Conservation (phyloP, 2,888 invertebrate genomes). For the Drosophila incognita region DNA sequence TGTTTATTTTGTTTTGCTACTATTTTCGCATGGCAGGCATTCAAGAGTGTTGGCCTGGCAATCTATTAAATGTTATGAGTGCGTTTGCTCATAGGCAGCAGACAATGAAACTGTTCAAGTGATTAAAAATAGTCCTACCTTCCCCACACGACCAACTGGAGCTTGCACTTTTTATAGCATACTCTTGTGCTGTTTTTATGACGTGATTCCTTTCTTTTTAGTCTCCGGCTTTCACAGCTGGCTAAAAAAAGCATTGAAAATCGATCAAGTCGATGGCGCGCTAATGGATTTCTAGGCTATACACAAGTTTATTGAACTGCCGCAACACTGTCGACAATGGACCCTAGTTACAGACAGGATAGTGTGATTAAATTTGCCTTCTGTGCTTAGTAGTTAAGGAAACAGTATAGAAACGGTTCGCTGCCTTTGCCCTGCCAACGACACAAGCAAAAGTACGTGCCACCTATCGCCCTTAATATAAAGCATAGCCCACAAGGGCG, state of each 20-base stretch:
- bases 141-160: neutral
- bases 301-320: conserved; percentile 75
- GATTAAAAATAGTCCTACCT: conserved; percentile 73
- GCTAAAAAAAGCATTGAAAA: conserved; percentile 46
- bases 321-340: conserved; percentile 27
- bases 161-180: conserved; percentile 42
- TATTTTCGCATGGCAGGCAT: conserved; percentile 48
- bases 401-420: conserved; percentile 19
- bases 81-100: conserved; percentile 64
- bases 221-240: conserved; percentile 14
- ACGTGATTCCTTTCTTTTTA: conserved; percentile 23
- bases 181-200: conserved; percentile 46
- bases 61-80: conserved; percentile 77
- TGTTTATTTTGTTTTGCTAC: conserved; percentile 39
- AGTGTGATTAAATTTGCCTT: conserved; percentile 60
- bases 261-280: conserved; percentile 70
- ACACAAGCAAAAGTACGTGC: conserved; percentile 7
- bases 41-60: conserved; percentile 41
- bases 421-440: conserved; percentile 3
- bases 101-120: conserved; percentile 78
- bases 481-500: conserved; percentile 20
- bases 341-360: conserved; percentile 23
- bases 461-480: conserved; percentile 2
- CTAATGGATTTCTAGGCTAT: conserved; percentile 76
- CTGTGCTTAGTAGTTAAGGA: conserved; percentile 6